Evolutionary conservation across 2,888 invertebrate species (phyloP), one percentile per base, ranked within the genome.

Genomic region (Drosophila planitibia): DNA sequence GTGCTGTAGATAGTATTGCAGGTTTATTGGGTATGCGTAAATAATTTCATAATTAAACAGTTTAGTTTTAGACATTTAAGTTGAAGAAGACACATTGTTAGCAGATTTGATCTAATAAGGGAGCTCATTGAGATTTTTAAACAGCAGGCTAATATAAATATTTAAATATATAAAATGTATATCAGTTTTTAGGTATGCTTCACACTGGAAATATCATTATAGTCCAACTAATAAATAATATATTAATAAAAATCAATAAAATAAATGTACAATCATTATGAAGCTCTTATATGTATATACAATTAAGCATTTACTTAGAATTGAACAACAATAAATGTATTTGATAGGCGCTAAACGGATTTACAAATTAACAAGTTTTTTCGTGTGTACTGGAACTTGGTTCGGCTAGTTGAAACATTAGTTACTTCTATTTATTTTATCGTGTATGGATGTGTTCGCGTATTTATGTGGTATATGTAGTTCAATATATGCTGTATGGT

Each of bases 51-150:
- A 62, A 66, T 79, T 35, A 59, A 87, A 79, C 64, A 67, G 39
- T 78, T 68, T 72, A 37, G 33, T 12, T 44, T 72, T 76, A 81
- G 66, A 55, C 64, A 69, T 70, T 74, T 58, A 70, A 74, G 53
- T 67, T 74, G 44, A 71, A 84, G 74, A 87, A 90, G 89, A 85
- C 90, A 90, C 89, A 81, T 72, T 72, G 75, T 82, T 80, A 75
- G 86, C 69, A 88, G 83, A 85, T 90, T 88, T 83, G 14, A 80
- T 88, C 89, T 85, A 76, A 68, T 81, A 69, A 73, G 59, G 87
- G 86, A 83, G 74, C 69, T 74, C 65, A 65, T 83, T 70, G 54
- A 82, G 73, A 57, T 72, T 70, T 39, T 51, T 61, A 62, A 60
- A 66, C 39, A 54, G 58, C 70, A 54, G 61, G 64, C 64, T 60